Evolutionary conservation across 2,888 invertebrate species (phyloP).

Genomic region (Gasteruption jaculator): DNA sequence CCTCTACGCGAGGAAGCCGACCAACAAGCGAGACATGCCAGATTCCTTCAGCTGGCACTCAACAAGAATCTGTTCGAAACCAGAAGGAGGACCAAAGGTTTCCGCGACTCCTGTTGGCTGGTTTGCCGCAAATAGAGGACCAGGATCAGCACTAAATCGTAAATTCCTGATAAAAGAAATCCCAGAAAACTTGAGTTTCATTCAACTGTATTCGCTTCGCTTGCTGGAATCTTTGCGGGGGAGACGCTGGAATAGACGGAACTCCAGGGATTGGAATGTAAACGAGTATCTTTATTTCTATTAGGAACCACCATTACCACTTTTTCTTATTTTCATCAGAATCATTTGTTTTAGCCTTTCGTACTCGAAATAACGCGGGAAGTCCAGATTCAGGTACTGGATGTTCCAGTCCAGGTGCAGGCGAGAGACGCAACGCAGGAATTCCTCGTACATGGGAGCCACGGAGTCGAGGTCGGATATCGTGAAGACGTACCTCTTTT

Average conservation of each 20-base stretch:
- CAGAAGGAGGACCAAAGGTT: conserved; percentile 16
- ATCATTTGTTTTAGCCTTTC: conserved; percentile 74
- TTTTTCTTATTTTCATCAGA: conserved; percentile 73
- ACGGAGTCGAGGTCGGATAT: conserved; percentile 72
- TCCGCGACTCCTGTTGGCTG: conserved; percentile 22
- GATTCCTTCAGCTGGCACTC: conserved; percentile 44
- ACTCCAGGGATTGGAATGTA: too few species aligned
- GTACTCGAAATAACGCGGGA: conserved; percentile 78
- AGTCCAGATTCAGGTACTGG: conserved; percentile 64
- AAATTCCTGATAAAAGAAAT: too few species aligned
- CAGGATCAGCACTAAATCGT: too few species aligned
- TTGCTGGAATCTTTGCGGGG: too few species aligned
- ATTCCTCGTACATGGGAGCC: conserved; percentile 87
- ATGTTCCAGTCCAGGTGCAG: conserved; percentile 57
- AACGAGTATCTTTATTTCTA: too few species aligned
- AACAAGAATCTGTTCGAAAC: conserved; percentile 22
- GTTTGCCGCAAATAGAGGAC: too few species aligned
- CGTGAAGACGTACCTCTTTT: conserved; percentile 85
- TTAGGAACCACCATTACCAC: too few species aligned
- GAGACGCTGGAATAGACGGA: too few species aligned
- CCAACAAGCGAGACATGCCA: conserved; percentile 62
- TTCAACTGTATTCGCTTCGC: too few species aligned
- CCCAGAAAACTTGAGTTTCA: too few species aligned
- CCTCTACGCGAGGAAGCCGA: conserved; percentile 63
- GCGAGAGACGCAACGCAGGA: conserved; percentile 59